Conservation (phyloP, 2,888 invertebrate species). For the Cepaea hortensis region DNA sequence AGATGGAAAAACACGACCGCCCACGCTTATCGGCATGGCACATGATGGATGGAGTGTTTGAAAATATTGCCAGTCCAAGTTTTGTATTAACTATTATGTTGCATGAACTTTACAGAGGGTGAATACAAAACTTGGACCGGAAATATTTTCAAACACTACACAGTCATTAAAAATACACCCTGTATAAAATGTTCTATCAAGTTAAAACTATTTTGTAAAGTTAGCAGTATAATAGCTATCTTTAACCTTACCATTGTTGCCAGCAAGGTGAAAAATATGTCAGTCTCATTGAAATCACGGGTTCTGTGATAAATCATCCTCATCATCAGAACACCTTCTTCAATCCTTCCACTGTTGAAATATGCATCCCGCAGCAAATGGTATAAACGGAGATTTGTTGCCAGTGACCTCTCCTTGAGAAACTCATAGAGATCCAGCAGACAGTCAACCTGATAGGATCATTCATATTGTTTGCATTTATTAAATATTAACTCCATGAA, state of each 20-base stretch:
- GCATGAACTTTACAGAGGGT: too few species aligned
- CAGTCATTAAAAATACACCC: too few species aligned
- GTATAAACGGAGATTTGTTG: conserved; percentile 52
- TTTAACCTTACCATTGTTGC: conserved; percentile 50
- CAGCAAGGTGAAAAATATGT: conserved; percentile 55
- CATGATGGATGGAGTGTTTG: too few species aligned
- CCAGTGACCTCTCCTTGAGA: conserved; percentile 53
- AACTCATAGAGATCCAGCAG: conserved; percentile 54
- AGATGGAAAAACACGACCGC: too few species aligned
- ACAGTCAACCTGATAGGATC: conserved; percentile 49
- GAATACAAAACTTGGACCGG: too few species aligned
- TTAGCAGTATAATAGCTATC: too few species aligned
- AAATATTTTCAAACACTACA: too few species aligned
- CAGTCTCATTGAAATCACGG: conserved; percentile 54
- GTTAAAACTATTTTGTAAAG: too few species aligned
- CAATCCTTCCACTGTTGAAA: conserved; percentile 57
- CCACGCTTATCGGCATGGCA: too few species aligned
- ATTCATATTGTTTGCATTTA: not conserved
- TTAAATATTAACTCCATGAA: not conserved
- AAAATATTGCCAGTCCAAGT: too few species aligned
- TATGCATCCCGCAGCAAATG: conserved; percentile 55
- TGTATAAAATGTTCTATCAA: too few species aligned
- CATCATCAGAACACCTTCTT: conserved; percentile 55
- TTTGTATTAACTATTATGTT: too few species aligned
- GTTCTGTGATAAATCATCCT: conserved; percentile 54